Percentiles rank a stretch among this genome's conserved stretches.
Conservation (phyloP, 1,140 invertebrate genomes). For the Galleria mellonella region DNA sequence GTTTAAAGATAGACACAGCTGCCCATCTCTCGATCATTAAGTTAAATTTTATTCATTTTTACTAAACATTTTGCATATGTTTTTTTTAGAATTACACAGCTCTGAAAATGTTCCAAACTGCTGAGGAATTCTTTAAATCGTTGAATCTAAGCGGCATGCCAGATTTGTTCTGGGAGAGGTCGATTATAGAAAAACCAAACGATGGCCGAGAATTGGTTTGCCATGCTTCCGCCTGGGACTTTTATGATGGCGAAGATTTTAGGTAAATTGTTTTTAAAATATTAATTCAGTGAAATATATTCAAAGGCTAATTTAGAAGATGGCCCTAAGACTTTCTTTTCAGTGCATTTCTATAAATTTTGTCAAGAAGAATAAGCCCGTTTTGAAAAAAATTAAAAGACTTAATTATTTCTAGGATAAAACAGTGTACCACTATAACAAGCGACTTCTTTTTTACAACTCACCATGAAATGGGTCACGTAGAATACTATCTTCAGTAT, state of each 20-base stretch:
- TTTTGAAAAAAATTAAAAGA: too few species aligned
- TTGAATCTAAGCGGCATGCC: constrained; percentile 70
- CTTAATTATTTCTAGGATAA: constrained; percentile 75
- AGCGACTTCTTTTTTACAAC: constrained; percentile 80
- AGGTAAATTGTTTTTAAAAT: constrained; percentile 46
- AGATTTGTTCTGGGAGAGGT: constrained; percentile 72
- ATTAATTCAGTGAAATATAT: background rate
- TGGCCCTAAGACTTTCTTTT: too few species aligned
- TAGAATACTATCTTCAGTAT: constrained; percentile 83
- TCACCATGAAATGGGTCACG: constrained; percentile 86
- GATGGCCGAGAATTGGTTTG: constrained; percentile 78
- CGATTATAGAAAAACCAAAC: constrained; percentile 77
- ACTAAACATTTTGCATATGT: too few species aligned
- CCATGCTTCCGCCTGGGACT: constrained; percentile 88
- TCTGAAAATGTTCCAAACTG: constrained; percentile 68
- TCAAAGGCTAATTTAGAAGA: too few species aligned
- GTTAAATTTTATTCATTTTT: too few species aligned
- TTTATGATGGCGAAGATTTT: constrained; percentile 81
- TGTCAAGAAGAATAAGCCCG: too few species aligned
- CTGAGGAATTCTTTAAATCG: constrained; percentile 73
- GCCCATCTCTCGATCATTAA: too few species aligned
- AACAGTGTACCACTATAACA: constrained; percentile 84
- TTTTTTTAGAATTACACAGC: constrained; percentile 66
- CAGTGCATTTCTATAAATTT: too few species aligned
- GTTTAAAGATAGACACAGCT: too few species aligned